phyloP scores from a whole-genome alignment of 2,113 vertebrate species.

The Dasyurus viverrinus region DNA sequence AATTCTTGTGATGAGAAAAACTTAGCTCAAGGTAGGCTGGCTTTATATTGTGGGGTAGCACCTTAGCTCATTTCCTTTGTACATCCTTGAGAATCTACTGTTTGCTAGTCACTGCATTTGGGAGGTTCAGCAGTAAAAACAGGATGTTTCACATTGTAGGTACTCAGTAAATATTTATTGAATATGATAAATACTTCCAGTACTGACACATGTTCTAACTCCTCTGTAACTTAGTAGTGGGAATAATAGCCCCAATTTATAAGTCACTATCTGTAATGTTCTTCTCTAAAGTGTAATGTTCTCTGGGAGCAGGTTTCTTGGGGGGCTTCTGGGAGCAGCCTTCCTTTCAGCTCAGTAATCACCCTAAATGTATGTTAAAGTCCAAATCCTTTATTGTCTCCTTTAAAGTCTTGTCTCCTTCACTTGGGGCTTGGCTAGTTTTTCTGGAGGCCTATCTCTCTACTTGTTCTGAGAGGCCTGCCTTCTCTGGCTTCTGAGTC shows the following conservation, averaged over 20 bases:
- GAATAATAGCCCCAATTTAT: background rate
- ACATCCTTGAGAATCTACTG: background rate
- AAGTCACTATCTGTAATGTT: background rate
- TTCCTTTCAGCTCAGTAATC: no score
- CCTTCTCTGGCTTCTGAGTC: no score
- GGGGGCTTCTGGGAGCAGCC: no score
- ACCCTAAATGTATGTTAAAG: no score
- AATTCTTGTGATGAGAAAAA: background rate
- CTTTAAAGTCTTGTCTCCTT: no score
- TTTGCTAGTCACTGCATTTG: background rate
- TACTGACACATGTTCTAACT: background rate
- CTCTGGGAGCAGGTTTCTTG: no score
- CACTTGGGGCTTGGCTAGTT: no score
- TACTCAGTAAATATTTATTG: conserved; percentile 11
- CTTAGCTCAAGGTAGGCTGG: background rate
- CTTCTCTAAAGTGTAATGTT: no score
- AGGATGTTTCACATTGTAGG: background rate
- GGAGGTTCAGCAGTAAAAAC: background rate
- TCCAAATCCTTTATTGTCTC: no score
- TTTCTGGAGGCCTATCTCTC: no score
- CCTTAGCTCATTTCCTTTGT: background rate
- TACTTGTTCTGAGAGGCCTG: no score
- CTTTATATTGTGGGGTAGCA: background rate
- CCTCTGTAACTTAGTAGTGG: background rate
- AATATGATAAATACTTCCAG: background rate